Conservation (phyloP, 2,888 invertebrate species). For the Pristionchus arcanus region DNA sequence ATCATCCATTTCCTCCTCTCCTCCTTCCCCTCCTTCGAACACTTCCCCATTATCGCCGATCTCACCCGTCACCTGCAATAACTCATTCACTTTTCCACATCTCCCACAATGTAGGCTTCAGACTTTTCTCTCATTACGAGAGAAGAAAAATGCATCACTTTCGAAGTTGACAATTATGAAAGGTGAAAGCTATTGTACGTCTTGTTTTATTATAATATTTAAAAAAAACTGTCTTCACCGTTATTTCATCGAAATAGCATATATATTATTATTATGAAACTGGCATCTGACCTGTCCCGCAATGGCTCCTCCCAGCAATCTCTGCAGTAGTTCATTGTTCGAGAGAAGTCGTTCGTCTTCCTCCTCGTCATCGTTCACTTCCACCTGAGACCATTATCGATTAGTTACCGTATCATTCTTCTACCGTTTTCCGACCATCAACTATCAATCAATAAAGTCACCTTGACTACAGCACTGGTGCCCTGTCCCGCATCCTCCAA, state of each 20-base stretch:
- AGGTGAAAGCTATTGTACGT: no score
- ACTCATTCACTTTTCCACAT: background rate
- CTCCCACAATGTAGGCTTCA: no score
- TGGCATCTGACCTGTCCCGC: slow-evolving; percentile 36
- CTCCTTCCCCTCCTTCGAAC: background rate
- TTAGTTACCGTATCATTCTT: background rate
- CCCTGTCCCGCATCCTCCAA: slow-evolving; percentile 3
- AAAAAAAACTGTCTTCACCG: no score
- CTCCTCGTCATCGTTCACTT: slow-evolving; percentile 36
- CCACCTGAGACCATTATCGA: background rate
- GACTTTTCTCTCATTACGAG: background rate
- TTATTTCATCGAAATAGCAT: no score
- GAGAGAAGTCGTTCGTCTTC: slow-evolving; percentile 10
- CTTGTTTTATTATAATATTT: no score
- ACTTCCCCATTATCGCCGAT: slow-evolving; percentile 17
- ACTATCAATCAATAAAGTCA: background rate
- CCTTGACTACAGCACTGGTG: background rate
- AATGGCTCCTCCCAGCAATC: slow-evolving; percentile 44
- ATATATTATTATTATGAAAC: background rate
- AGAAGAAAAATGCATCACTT: no score
- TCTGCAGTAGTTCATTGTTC: slow-evolving; percentile 47
- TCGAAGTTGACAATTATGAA: no score
- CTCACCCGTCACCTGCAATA: slow-evolving; percentile 36
- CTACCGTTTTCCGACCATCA: background rate
- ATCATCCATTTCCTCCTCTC: background rate